Evolutionary conservation across 2,113 vertebrate genomes (phyloP).

Genomic region (Sciurus niger): DNA sequence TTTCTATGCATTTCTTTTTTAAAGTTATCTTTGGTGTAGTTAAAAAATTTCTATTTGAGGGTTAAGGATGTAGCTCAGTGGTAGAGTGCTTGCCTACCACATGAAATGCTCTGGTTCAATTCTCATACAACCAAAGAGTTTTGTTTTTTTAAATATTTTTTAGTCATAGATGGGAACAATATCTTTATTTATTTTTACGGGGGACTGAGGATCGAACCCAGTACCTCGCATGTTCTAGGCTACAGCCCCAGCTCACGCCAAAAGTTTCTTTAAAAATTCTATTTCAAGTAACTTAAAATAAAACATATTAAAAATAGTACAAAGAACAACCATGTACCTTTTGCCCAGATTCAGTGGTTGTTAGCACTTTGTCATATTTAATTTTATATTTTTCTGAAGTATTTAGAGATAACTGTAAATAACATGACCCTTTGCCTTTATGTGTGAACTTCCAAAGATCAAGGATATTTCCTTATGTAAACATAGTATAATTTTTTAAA

Average conservation of each 20-base stretch:
- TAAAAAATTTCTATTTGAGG: not conserved
- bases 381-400: not conserved
- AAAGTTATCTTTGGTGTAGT: not conserved
- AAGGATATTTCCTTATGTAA: not conserved
- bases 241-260: too few relatives aligned
- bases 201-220: too few relatives aligned
- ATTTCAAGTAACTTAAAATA: not conserved
- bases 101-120: too few relatives aligned
- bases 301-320: not conserved
- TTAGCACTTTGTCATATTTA: not conserved
- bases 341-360: too few relatives aligned
- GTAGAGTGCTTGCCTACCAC: too few relatives aligned
- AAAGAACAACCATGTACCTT: not conserved
- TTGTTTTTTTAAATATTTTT: too few relatives aligned
- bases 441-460: not conserved
- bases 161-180: too few relatives aligned
- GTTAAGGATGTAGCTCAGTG: too few relatives aligned
- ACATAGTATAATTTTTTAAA: not conserved
- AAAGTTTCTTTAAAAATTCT: not conserved
- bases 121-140: too few relatives aligned
- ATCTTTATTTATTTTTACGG: too few relatives aligned
- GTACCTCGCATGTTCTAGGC: too few relatives aligned
- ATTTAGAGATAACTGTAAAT: not conserved
- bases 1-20: conserved; percentile 26
- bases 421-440: not conserved